These are phyloP conservation scores for Laothoe populi DNA, from an alignment of 2,888 invertebrate species.

Conservation along the genomic window DNA sequence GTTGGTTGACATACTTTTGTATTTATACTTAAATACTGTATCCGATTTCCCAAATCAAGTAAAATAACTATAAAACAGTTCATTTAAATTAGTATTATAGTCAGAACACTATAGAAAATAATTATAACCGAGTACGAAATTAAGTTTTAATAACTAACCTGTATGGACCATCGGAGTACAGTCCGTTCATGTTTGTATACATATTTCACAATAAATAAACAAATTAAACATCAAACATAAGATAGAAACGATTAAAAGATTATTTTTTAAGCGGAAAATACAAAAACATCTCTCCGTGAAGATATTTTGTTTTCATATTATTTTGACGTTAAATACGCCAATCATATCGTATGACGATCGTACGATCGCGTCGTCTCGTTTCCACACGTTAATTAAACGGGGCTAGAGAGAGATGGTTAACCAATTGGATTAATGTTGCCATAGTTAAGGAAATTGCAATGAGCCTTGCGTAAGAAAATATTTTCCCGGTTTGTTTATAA, in stretches of 20 bases:
- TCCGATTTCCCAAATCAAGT: not conserved
- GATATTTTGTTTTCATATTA: conserved; percentile 31
- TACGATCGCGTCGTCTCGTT: conserved; percentile 69
- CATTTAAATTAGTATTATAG: not conserved
- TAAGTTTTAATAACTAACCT: conserved; percentile 66
- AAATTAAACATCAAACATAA: conserved; percentile 14
- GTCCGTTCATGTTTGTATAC: conserved; percentile 74
- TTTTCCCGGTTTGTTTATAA: conserved; percentile 17
- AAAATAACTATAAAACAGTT: not conserved
- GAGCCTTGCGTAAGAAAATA: conserved; percentile 39
- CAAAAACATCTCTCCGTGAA: conserved; percentile 22
- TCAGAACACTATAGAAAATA: not conserved
- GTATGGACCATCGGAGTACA: conserved; percentile 73
- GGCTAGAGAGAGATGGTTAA: conserved; percentile 50
- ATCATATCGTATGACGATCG: conserved; percentile 69
- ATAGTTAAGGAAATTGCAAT: conserved; percentile 47
- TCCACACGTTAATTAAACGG: conserved; percentile 36
- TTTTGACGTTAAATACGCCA: conserved; percentile 63
- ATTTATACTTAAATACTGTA: too few relatives aligned
- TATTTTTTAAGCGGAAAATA: conserved; percentile 19
- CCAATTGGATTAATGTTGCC: conserved; percentile 49
- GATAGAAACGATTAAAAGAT: conserved; percentile 3
- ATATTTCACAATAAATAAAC: conserved; percentile 52
- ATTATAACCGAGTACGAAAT: not conserved
- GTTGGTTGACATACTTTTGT: not conserved